A percentile compares a stretch with the other conserved stretches of the same genome.
phyloP scores from a whole-genome alignment of 2,797 vertebrate species.

The Alcedo quadribrachys region DNA sequence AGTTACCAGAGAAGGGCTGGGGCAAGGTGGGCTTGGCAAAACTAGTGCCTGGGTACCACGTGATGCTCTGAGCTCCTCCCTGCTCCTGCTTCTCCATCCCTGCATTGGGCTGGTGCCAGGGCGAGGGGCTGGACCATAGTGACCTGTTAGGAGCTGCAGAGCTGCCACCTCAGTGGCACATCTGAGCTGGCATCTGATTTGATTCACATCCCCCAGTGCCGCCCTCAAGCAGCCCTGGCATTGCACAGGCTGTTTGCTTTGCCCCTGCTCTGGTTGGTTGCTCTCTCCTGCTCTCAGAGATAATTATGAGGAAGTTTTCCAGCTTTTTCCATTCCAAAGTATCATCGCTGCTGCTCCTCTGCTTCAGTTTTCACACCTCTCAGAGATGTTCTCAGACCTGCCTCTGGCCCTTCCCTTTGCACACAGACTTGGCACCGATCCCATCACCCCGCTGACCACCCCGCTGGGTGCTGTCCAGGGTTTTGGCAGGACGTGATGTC shows the following conservation, averaged over 20 bases:
- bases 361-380: background rate
- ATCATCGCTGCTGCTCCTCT: background rate
- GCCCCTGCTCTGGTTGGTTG: accelerated
- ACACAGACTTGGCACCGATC: background rate
- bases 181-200: accelerated
- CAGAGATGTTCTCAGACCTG: background rate
- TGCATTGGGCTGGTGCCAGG: background rate
- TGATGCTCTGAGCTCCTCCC: background rate
- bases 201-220: background rate
- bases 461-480: background rate
- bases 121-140: accelerated
- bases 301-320: background rate
- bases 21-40: background rate
- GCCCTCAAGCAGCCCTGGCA: background rate
- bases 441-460: accelerated
- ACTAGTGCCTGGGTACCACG: accelerated
- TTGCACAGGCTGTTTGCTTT: background rate
- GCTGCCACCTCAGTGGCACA: background rate
- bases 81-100: background rate
- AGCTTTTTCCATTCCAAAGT: background rate
- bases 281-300: background rate
- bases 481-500: accelerated
- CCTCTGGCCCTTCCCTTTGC: background rate
- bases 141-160: background rate
- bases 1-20: background rate